Base-by-base conservation (phyloP, 2,888 invertebrate species). In the Rhogogaster chlorosoma region DNA sequence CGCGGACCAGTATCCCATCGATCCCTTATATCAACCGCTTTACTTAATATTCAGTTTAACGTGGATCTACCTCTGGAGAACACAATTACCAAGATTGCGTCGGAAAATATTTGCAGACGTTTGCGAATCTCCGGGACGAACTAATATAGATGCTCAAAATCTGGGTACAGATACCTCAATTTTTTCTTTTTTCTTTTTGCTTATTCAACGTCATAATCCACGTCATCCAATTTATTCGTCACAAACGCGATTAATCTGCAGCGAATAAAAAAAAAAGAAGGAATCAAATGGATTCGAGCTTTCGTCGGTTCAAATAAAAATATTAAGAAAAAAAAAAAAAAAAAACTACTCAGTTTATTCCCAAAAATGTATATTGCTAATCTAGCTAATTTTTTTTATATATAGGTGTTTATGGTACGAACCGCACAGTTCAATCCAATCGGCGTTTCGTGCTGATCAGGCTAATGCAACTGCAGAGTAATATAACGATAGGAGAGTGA, bases 31-130 rank as follows among this genome's bases (percentile, higher is more conserved):
- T 12, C 32, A 15, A 15, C 29, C 32, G 15, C 26, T 22, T 71
- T 12, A 71, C 71, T 71, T 71, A 38, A 71, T 42, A 38, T 71
- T 71, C 36, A 36, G 71, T 71, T 71, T 38, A n/a, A 32, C 42
- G 71, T 73, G 38, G 36, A 73, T 73, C 42, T 73, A 38, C 36
- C 70, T 45, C 1, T 7, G 10, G 22, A 22, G 18, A 67, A 73
- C 42, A 42, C 38, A 73, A 73, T 73, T 73, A 73, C 29, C 71
- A 73, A 73, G 71, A 73, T 73, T 73, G 42, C 42, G 22, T 42
- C 22, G 42, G 71, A 73, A 42, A 73, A 73, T 73, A 73, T 73
- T 73, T 73, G 71, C 42, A 38, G 12, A 22, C 3, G 36, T 10
- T 73, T 32, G 18, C 67, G 26, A 61, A 61, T 61, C 61, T 26